Conservation (phyloP, 2,113 vertebrate genomes). For the Sphaerodactylus townsendi region DNA sequence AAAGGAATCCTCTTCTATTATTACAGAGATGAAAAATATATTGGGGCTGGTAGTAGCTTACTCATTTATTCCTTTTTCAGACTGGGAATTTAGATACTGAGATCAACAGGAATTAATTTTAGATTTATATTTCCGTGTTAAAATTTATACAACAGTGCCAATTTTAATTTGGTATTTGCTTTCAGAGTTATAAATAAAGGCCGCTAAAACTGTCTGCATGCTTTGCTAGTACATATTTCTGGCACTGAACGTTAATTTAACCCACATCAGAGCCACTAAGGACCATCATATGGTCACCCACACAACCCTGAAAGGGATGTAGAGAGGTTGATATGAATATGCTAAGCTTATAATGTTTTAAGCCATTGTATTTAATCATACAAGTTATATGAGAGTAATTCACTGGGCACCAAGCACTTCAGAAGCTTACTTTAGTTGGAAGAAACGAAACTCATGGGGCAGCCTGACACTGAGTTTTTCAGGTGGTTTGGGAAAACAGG, state of each 20-base stretch:
- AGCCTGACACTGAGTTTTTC: too few relatives aligned
- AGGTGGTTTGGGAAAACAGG: too few relatives aligned
- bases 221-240: not conserved
- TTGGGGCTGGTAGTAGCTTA: not conserved
- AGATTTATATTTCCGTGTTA: not conserved
- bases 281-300: not conserved
- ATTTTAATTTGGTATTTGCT: not conserved
- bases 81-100: not conserved
- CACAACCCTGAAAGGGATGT: not conserved
- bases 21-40: not conserved
- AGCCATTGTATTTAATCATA: too few relatives aligned
- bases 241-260: not conserved
- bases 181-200: not conserved
- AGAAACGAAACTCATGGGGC: too few relatives aligned
- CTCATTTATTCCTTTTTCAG: not conserved
- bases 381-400: too few relatives aligned
- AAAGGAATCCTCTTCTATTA: not conserved
- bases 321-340: too few relatives aligned
- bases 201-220: not conserved
- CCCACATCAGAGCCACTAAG: not conserved
- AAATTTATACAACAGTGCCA: not conserved
- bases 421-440: too few relatives aligned
- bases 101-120: constrained; percentile 1
- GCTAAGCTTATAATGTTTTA: too few relatives aligned
- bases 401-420: too few relatives aligned